phyloP scores from a whole-genome alignment of 2,888 invertebrate species.

The Dynastes hyllus region DNA sequence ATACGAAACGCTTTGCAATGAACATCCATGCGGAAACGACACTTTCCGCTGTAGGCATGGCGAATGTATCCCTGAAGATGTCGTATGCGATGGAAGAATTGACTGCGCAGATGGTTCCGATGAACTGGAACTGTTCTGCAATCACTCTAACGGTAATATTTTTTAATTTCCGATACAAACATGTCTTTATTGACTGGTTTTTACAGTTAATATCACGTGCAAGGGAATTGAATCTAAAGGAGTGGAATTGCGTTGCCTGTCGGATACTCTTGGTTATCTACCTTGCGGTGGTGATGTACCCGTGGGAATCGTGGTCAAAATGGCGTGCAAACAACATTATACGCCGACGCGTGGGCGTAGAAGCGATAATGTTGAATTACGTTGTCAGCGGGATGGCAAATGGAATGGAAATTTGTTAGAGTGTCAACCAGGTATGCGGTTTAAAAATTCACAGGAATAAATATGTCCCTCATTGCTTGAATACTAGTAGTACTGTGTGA shows the following conservation, averaged over 20 bases:
- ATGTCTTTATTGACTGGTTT: neutral
- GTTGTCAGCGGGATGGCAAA: conserved; percentile 68
- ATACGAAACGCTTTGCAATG: conserved; percentile 55
- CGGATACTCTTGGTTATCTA: conserved; percentile 63
- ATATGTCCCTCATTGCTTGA: too few species aligned
- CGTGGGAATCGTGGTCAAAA: conserved; percentile 64
- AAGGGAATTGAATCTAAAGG: conserved; percentile 59
- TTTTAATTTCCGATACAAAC: neutral
- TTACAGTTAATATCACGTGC: conserved; percentile 54
- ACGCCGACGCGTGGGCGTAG: conserved; percentile 41
- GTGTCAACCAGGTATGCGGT: conserved; percentile 65
- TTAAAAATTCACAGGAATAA: neutral
- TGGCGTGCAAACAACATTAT: conserved; percentile 68
- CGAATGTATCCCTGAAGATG: conserved; percentile 55
- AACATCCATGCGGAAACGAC: conserved; percentile 57
- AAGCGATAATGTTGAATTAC: conserved; percentile 60
- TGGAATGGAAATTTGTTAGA: conserved; percentile 68
- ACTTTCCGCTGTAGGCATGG: conserved; percentile 60
- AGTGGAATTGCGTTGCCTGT: conserved; percentile 62
- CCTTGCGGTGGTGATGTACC: conserved; percentile 65
- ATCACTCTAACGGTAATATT: conserved; percentile 59
- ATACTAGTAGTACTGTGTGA: too few species aligned
- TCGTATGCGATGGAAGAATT: conserved; percentile 56
- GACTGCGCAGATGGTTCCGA: conserved; percentile 61
- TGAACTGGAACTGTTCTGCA: conserved; percentile 58